Evolutionary conservation across 2,797 vertebrate species (phyloP).

Genomic region (Myotis findleyi): DNA sequence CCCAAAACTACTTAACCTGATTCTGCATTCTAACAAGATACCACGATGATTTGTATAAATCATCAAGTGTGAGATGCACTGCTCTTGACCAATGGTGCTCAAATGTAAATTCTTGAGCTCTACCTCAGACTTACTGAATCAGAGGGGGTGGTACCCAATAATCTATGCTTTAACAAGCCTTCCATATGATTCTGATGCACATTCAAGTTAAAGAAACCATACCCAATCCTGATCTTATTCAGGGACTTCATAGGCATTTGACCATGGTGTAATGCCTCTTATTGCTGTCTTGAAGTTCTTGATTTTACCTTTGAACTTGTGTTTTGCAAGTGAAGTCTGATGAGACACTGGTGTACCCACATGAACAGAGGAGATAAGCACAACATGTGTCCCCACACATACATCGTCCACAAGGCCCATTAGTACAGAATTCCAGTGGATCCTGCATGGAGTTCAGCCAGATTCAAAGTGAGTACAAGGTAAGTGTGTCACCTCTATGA

Average conservation of each 20-base stretch:
- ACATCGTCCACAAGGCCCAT: not conserved
- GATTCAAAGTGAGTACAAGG: not conserved
- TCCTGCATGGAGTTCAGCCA: not conserved
- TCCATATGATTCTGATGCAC: not conserved
- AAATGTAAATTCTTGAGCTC: not conserved
- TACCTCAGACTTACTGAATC: not conserved
- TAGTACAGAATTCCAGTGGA: not conserved
- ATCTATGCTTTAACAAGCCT: not conserved
- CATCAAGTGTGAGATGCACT: not conserved
- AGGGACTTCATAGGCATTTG: not conserved
- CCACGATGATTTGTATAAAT: not conserved
- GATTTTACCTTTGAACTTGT: not conserved
- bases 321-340: not conserved
- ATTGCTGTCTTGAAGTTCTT: not conserved
- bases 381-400: not conserved
- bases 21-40: not conserved
- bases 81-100: not conserved
- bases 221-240: not conserved
- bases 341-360: not conserved
- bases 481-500: not conserved
- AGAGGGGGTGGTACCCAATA: not conserved
- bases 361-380: not conserved
- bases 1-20: not conserved
- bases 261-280: not conserved
- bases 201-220: not conserved